Base-by-base conservation (phyloP, 1,140 invertebrate genomes). In the Drosophila sproati region DNA sequence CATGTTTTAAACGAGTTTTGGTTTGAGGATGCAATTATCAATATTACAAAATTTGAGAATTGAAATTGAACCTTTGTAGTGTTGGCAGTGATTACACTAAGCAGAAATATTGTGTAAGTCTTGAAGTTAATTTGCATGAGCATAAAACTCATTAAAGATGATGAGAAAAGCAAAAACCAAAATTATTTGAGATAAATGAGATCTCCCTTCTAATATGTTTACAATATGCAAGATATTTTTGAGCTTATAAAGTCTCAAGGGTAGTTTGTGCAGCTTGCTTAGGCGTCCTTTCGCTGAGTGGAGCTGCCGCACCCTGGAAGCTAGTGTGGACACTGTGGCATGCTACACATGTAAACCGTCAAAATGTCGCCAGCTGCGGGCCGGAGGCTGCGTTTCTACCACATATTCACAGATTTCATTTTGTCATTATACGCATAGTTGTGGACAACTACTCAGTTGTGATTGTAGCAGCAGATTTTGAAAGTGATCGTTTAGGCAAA, bases 261-360 rank as follows among this genome's bases (percentile, higher is more conserved):
- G 20, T 20, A 20, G 20, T 6, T 37, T 41, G 7, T 56, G 54
- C 41, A 54, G 41, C 41, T 12, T 4, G 20, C 4, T 29, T n/a
- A 6, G 29, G 56, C 41, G 12, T 28, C 28, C 32, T 7, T 57
- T 48, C 31, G 5, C 39, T 29, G 4, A 57, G 55, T 57, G 7
- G 12, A 10, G 39, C 41, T 64, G 51, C 47, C 39, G n/a, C 10
- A 43, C 28, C 29, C 29, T 48, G 29, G 5, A 34, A 8, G 6
- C 10, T 20, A 5, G 34, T 12, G 20, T 55, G 6, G 20, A 20
- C 54, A 60, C 45, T 39, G 69, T 50, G 51, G 47, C 48, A 51
- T 75, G 70, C 61, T 67, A 76, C 80, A 82, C 66, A 82, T 82
- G 80, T 82, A 67, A 70, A 68, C 60, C 78, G 74, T 81, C 78